Conservation (phyloP, 2,113 vertebrate species). For the Chlorodrepanis virens region DNA sequence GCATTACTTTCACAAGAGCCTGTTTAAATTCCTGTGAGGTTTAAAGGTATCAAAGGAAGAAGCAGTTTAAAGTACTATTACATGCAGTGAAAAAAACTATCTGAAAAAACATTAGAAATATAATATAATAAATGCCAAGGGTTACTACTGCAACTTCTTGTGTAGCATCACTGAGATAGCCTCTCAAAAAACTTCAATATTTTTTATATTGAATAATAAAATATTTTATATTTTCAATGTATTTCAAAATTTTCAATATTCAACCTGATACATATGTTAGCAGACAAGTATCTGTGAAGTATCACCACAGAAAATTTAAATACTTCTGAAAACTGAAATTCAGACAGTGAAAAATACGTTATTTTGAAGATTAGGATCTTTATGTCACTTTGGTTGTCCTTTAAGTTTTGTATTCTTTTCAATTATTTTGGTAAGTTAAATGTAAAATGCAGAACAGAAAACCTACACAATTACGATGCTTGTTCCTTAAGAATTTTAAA, state of each 20-base stretch:
- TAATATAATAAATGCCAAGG: constrained; percentile 50
- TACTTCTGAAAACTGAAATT: background rate
- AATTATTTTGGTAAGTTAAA: background rate
- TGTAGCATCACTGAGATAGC: background rate
- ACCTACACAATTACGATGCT: background rate
- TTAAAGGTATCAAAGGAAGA: constrained; percentile 61
- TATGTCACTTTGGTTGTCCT: background rate
- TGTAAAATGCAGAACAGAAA: background rate
- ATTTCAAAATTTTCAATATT: too few species aligned
- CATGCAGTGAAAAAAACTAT: background rate
- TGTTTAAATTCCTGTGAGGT: constrained; percentile 73
- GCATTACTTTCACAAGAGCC: constrained; percentile 48
- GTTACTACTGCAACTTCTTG: background rate
- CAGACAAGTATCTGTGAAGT: background rate
- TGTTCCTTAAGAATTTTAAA: background rate
- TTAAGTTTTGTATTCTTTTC: background rate
- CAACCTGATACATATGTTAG: background rate
- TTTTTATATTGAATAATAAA: background rate
- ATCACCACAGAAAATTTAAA: background rate
- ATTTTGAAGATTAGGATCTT: background rate
- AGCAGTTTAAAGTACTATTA: constrained; percentile 51
- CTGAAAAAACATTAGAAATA: constrained; percentile 61
- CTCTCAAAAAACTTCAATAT: background rate
- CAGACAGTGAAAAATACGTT: background rate
- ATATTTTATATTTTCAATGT: too few species aligned